phyloP scores from a whole-genome alignment of 2,797 vertebrate species.

The Centropyge bicolor region DNA sequence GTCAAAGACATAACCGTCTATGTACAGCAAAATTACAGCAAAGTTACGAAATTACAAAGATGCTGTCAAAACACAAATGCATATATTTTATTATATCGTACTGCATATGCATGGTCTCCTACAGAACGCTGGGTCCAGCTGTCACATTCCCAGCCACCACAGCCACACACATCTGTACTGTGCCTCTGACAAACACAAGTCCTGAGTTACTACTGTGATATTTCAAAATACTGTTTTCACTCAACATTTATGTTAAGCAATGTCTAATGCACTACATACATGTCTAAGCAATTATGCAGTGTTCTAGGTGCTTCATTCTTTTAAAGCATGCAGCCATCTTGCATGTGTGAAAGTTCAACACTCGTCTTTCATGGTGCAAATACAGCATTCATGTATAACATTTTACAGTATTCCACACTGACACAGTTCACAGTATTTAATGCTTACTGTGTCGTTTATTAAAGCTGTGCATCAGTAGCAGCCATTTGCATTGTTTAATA shows the following conservation, averaged over 20 bases:
- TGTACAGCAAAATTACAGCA: slow-evolving; percentile 7
- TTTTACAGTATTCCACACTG: neutral
- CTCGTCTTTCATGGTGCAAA: neutral
- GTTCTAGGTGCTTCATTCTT: too few relatives aligned
- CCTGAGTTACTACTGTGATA: neutral
- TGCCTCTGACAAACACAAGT: neutral
- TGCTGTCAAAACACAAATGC: neutral
- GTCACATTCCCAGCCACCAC: neutral
- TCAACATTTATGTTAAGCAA: neutral
- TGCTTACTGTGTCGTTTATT: neutral
- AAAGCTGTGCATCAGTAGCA: neutral
- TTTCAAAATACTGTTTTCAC: neutral
- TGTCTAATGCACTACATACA: too few relatives aligned
- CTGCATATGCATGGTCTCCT: neutral
- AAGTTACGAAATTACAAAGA: neutral
- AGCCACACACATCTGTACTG: neutral
- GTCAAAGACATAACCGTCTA: slow-evolving; percentile 34
- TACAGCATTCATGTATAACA: neutral
- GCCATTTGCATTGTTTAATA: neutral
- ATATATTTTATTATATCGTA: neutral
- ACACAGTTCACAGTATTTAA: too few relatives aligned
- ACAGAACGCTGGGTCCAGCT: neutral
- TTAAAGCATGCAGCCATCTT: too few relatives aligned
- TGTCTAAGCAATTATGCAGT: too few relatives aligned
- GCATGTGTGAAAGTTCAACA: neutral